phyloP scores from a whole-genome alignment of 2,888 invertebrate species.

The Dexiosoma caninum region DNA sequence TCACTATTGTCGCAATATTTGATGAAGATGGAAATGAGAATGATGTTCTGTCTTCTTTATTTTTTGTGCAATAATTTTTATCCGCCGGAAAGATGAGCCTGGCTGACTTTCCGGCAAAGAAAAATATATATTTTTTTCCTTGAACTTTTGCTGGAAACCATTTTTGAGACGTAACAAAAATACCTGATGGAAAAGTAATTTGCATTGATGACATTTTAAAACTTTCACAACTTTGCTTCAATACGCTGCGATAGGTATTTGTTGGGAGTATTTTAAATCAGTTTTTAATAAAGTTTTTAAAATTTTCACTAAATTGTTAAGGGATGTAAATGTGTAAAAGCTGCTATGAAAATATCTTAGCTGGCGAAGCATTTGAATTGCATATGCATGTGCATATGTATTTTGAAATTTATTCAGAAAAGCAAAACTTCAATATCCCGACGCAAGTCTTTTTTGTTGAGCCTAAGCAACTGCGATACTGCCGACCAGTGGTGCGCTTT shows the following conservation, averaged over 20 bases:
- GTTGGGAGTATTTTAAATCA: background rate
- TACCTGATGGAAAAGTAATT: conserved; percentile 26
- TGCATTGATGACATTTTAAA: conserved; percentile 35
- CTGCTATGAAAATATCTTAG: too few relatives aligned
- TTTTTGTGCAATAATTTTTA: background rate
- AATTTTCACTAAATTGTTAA: background rate
- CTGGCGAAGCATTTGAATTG: too few relatives aligned
- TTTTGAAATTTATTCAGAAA: background rate
- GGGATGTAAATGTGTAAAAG: too few relatives aligned
- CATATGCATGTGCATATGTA: too few relatives aligned
- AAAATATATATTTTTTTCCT: background rate
- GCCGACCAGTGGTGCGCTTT: too few relatives aligned
- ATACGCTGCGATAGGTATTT: background rate
- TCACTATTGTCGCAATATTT: conserved; percentile 53
- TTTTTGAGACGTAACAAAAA: background rate
- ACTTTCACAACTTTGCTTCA: background rate
- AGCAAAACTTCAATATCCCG: too few relatives aligned
- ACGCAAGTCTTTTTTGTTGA: too few relatives aligned
- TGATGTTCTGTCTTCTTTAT: conserved; percentile 10
- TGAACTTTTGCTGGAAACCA: background rate
- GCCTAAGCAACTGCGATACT: too few relatives aligned
- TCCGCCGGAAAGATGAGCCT: background rate
- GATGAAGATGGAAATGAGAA: conserved; percentile 56
- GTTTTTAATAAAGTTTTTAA: too few relatives aligned
- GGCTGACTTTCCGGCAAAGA: background rate